phyloP scores from a whole-genome alignment of 2,797 vertebrate genomes.

The Tragelaphus eurycerus region DNA sequence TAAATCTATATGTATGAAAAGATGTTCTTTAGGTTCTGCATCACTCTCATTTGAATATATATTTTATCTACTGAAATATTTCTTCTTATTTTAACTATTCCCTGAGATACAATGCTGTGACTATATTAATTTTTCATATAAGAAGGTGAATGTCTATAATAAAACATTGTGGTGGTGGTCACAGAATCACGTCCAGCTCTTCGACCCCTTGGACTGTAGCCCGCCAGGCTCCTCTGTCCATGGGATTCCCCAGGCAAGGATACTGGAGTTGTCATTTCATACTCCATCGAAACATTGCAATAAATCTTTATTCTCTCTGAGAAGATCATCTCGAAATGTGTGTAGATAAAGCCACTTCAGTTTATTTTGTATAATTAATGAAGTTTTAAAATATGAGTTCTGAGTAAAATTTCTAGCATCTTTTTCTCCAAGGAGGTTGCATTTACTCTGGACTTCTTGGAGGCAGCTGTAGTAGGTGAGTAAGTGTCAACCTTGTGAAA shows the following conservation, averaged over 20 bases:
- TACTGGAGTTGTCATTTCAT: background rate
- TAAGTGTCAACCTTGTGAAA: constrained; percentile 9
- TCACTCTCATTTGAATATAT: background rate
- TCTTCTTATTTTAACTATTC: background rate
- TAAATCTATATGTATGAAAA: background rate
- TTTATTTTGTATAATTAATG: background rate
- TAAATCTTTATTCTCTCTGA: background rate
- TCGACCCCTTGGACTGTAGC: background rate
- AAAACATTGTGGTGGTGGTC: background rate
- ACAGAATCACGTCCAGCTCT: background rate
- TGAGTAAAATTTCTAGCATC: background rate
- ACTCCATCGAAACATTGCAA: background rate
- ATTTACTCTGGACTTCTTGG: background rate
- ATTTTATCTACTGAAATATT: background rate
- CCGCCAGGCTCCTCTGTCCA: background rate
- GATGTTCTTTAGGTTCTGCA: background rate
- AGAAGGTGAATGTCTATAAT: background rate
- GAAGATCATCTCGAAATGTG: background rate
- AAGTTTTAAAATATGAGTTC: constrained; percentile 1
- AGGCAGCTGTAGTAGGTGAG: background rate
- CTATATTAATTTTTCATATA: background rate
- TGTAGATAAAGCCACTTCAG: background rate
- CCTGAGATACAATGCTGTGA: background rate
- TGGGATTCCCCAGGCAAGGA: background rate
- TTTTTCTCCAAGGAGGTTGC: background rate